Base-by-base conservation (phyloP, 2,888 invertebrate genomes). In the Caenorhabditis sp. region DNA sequence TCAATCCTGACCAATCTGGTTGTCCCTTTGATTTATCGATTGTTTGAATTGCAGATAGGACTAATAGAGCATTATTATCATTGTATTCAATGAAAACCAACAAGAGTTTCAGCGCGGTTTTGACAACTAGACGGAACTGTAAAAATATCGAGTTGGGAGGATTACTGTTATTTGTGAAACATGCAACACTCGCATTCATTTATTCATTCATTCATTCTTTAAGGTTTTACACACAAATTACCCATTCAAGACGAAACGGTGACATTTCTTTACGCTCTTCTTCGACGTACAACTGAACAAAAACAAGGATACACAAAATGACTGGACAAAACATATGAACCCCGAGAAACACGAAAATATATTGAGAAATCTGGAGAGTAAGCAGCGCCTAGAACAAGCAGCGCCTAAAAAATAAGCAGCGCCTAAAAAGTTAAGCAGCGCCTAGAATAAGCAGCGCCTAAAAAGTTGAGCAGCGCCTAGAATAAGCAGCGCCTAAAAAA, bases 31-130 rank as follows among this genome's bases (percentile, higher is more conserved):
- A 56, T 63, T 79, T 78, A 58, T 95, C 95, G 12, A 95, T 94
- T 1, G 92, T 90, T 80, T 93, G 91, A 64, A 97, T 93, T 20
- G 97, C 97, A 85, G 94, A 93, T 76, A 97, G 92, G 53, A 99
- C 91, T 23, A 96, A 92, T 85, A 93, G 91, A 80, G 95, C 94
- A 90, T 99, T 99, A 78, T 93, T 92, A 88, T 97, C 97, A 17
- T 95, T 93, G 89, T 99, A 99, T 90, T 99, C 99, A 59, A 97
- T 95, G 90, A 99, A 99, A 54, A 99, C 97, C 81, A 99, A 91
- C 63, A 99, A 91, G 58, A 99, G 91, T 90, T 99, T 99, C 70
- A 99, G 91, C 1, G 97, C 95, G 10, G 97, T 99, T 91, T 99
- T 99, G 69, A 97, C 95, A 50, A 99, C 96, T 85, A 97, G 92